Conservation (phyloP, 2,113 vertebrate genomes). For the Gobiocypris rarus region DNA sequence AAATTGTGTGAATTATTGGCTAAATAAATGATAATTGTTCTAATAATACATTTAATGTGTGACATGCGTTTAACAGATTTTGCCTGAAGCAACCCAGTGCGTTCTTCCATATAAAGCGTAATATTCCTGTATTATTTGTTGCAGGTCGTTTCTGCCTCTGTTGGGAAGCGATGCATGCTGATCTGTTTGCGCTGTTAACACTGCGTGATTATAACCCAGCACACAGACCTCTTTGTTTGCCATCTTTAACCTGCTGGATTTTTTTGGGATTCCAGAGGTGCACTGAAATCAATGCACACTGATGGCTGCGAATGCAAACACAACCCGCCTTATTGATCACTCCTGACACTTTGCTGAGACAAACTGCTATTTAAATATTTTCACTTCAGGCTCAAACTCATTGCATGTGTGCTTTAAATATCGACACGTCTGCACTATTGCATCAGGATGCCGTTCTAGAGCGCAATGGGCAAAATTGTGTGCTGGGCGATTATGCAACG, state of each 20-base stretch:
- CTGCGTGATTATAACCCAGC: not conserved
- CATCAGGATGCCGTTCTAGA: not conserved
- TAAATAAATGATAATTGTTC: not conserved
- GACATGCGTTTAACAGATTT: not conserved
- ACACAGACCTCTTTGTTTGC: conserved; percentile 23
- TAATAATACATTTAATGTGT: not conserved
- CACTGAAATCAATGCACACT: conserved; percentile 22
- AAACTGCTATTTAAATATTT: conserved; percentile 13
- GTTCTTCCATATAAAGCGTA: not conserved
- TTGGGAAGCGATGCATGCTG: not conserved
- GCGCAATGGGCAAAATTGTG: not conserved
- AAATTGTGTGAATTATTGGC: not conserved
- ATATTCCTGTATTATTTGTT: not conserved
- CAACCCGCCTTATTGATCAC: not conserved
- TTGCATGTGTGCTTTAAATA: not conserved
- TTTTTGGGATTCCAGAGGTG: conserved; percentile 19
- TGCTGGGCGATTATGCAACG: not conserved
- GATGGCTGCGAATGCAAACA: conserved; percentile 4
- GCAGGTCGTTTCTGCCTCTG: not conserved
- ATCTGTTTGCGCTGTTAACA: conserved; percentile 23
- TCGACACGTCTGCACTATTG: not conserved
- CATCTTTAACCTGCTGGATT: not conserved
- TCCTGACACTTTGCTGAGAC: not conserved
- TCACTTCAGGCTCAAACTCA: not conserved
- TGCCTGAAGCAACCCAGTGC: not conserved